Evolutionary conservation across 2,113 vertebrate species (phyloP).

Genomic region (Pangasianodon gigas): DNA sequence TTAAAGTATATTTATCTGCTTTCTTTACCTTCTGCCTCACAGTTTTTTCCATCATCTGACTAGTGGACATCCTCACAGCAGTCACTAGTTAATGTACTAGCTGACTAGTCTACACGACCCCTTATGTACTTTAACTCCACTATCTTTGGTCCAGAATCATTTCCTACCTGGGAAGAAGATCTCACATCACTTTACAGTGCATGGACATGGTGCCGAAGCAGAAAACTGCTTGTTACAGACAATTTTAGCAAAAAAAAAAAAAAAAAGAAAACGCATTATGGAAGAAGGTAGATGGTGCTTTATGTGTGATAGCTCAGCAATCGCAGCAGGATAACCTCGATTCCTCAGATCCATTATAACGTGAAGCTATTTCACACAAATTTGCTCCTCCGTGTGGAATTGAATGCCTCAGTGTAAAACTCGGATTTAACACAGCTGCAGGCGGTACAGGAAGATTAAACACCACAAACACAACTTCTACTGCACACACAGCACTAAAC

Average conservation of each 20-base stretch:
- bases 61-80: background rate
- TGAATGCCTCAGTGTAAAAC: background rate
- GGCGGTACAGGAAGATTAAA: constrained; percentile 3
- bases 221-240: constrained; percentile 2
- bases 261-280: background rate
- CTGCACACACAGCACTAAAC: background rate
- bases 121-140: background rate
- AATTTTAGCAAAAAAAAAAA: background rate
- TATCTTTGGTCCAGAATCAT: background rate
- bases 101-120: background rate
- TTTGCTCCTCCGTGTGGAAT: background rate
- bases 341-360: background rate
- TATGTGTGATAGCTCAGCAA: background rate
- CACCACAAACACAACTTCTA: background rate
- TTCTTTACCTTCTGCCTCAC: background rate
- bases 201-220: background rate
- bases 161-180: background rate
- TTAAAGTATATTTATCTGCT: background rate
- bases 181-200: background rate
- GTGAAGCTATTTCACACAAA: background rate
- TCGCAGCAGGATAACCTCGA: background rate
- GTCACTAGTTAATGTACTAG: background rate
- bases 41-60: background rate
- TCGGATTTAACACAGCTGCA: background rate
- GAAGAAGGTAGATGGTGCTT: background rate